Evolutionary conservation across 2,888 invertebrate genomes (phyloP), one percentile per base, ranked within the genome.

Genomic region (Agonopterix heracliana): DNA sequence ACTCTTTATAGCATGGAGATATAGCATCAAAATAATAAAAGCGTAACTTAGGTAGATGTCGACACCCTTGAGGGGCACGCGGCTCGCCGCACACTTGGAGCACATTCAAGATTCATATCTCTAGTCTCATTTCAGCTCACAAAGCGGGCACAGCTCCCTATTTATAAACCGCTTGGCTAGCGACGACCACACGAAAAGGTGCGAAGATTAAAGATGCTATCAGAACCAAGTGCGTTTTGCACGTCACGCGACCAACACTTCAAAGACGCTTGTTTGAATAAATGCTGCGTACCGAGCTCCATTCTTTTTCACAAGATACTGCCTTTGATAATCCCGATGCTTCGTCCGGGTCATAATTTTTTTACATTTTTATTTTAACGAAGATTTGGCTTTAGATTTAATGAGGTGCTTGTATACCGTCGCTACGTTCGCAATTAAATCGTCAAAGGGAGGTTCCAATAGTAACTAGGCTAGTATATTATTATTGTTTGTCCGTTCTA

Each of bases 191-290:
- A 78, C 78, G 74, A 78, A 82, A 81, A 87, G 87, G 87, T 87
- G 87, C 82, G 84, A 87, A 81, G 84, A 87, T 87, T 87, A 81
- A 84, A 87, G 87, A 87, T 87, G 62, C 57, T 87, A 87, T 87
- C 87, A 66, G 72, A 53, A 57, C 64, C 66, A 64, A 78, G 83
- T 84, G 86, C 84, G 84, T 86, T 82, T 72, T 73, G 60, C 66
- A 73, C 68, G 66, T 69, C 75, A 74, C 68, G 67, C 62, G 57
- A 61, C 56, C 65, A 57, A 61, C 71, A 66, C 68, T 71, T 74
- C 69, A 79, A 68, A 74, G 71, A 66, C 63, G 59, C 62, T 59
- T 52, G 61, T 61, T 60, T 63, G 64, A 66, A 68, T 71, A 68
- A 65, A 66, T 59, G 59, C 58, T 65, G 59, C 64, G 66, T 69